Evolutionary conservation across 2,888 invertebrate species (phyloP).

Genomic region (Ophion slaviceki): DNA sequence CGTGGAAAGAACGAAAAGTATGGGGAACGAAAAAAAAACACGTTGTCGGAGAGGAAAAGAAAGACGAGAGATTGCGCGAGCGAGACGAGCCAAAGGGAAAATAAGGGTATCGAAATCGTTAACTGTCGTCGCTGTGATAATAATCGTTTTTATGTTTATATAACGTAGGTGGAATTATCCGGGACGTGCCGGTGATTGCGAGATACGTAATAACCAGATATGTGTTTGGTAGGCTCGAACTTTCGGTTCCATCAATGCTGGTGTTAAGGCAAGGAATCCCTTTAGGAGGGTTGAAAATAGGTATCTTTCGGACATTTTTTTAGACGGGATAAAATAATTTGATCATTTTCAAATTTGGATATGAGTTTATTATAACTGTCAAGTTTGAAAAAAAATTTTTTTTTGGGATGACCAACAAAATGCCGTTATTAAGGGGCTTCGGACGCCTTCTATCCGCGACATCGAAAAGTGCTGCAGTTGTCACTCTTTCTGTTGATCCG

Average conservation of each 20-base stretch:
- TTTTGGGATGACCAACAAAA: too few relatives aligned
- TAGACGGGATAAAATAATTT: too few relatives aligned
- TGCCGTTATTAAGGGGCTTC: too few relatives aligned
- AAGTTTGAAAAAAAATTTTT: too few relatives aligned
- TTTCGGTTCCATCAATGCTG: not conserved
- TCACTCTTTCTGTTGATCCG: too few relatives aligned
- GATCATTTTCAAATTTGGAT: too few relatives aligned
- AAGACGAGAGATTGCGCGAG: not conserved
- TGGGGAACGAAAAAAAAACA: not conserved
- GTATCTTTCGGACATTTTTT: too few relatives aligned
- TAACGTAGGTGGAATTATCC: slow-evolving; percentile 42
- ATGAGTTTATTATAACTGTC: too few relatives aligned
- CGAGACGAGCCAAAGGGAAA: not conserved
- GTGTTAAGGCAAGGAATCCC: not conserved
- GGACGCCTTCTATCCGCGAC: too few relatives aligned
- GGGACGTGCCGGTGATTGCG: not conserved
- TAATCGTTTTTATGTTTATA: slow-evolving; percentile 64
- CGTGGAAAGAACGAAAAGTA: not conserved
- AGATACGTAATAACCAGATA: not conserved
- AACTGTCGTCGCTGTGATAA: slow-evolving; percentile 69
- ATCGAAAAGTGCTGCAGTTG: too few relatives aligned
- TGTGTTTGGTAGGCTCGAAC: not conserved
- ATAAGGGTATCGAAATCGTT: slow-evolving; percentile 53
- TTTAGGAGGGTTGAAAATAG: too few relatives aligned
- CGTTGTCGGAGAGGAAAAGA: not conserved